phyloP scores from a whole-genome alignment of 2,113 vertebrate species.

The Pomatorhinus ruficollis region DNA sequence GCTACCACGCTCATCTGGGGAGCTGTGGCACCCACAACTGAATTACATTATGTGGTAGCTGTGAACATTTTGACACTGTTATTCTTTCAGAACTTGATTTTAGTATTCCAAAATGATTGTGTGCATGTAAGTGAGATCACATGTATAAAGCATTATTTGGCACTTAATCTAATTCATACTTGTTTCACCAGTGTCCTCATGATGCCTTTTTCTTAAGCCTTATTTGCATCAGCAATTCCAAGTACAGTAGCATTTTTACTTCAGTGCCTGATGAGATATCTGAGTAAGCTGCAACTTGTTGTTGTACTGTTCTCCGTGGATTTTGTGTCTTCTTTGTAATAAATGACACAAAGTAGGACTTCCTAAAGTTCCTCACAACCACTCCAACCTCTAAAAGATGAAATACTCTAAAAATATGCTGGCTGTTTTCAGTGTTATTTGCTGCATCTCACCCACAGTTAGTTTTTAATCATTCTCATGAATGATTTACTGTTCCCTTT shows the following conservation, averaged over 20 bases:
- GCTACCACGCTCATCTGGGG: not conserved
- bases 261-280: not conserved
- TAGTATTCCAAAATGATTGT: not conserved
- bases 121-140: not conserved
- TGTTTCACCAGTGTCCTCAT: not conserved
- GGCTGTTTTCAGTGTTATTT: not conserved
- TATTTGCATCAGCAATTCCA: not conserved
- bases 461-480: constrained; percentile 22
- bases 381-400: not conserved
- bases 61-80: not conserved
- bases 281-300: not conserved
- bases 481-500: constrained; percentile 53
- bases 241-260: not conserved
- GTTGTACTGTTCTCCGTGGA: not conserved
- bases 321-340: not conserved
- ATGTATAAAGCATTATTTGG: not conserved
- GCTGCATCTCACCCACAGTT: not conserved
- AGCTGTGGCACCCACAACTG: not conserved
- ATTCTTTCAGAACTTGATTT: not conserved
- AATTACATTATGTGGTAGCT: not conserved
- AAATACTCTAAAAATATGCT: not conserved
- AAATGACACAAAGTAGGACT: not conserved
- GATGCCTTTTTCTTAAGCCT: not conserved
- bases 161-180: not conserved
- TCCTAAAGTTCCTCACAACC: not conserved